Evolutionary conservation across 2,113 vertebrate genomes (phyloP), one percentile per base, ranked within the genome.

Genomic region (Cacatua alba): DNA sequence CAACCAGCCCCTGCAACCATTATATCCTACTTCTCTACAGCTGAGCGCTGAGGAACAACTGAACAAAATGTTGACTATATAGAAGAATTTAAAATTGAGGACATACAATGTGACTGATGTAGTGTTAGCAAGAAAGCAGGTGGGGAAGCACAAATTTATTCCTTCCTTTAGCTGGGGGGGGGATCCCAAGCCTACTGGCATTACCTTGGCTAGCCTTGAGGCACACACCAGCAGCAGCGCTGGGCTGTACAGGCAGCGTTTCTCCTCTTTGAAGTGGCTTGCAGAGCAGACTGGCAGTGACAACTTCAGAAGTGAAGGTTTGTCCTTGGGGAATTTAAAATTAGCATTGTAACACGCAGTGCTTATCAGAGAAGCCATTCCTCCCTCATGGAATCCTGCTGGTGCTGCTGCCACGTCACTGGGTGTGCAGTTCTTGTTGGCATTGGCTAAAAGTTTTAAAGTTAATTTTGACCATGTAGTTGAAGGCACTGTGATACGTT

Each of bases 281-380:
- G 10, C 20, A 2, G 4, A 71, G 83, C 76, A 59, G 59, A 48
- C 46, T n/a, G 86, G 78, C 67, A 75, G 7, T 1, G 4, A 48
- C 74, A 48, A 8, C 63, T 63, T 80, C 6, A 75, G 48, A 67
- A 80, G 39, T 31, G 60, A 88, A 92, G 8, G 13, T 86, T 93
- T 95, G 90, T 84, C 92, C 88, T 69, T 41, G 69, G 65, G 90
- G 65, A 81, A 75, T 70, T 84, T 75, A 94, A 95, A 92, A 93
- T 96, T 29, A 81, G 82, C 90, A 83, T 35, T 48, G 6, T 69
- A 74, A 63, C 52, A 59, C 1, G 15, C 60, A 83, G 60, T 17
- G 85, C 82, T 70, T 70, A 79, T 53, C 43, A 28, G 53, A 76
- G 63, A 25, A 71, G 69, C 76, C 62, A 11, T 48, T 93, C 90